Base-by-base conservation (phyloP, 2,888 invertebrate species). In the Tetheella fluctuosa region DNA sequence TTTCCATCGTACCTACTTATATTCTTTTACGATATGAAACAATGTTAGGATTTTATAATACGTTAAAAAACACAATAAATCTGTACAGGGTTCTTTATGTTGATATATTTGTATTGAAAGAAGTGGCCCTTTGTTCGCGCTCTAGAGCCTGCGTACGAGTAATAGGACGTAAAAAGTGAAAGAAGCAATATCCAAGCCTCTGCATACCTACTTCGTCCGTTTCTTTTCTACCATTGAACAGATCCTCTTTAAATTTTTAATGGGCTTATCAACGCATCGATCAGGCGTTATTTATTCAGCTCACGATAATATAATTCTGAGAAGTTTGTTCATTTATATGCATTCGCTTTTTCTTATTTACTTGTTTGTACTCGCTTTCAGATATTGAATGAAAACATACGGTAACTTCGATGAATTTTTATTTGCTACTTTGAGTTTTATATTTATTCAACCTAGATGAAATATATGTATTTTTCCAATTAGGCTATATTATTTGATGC, bases 191-290 rank as follows among this genome's bases (percentile, higher is more conserved):
- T 81, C 76, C 77, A 76, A 76, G 73, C 74, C 79, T 79, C 78
- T 81, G 78, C 79, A 71, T 81, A 80, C 76, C 71, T 79, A 77
- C 77, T 81, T 76, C 76, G 82, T 78, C 71, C 80, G 73, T 81
- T 83, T 79, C 77, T 80, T 81, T 42, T 83, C 71, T 74, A 73
- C 74, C 78, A 83, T 85, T 85, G 84, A 85, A 80, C 70, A 76
- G 68, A 85, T 81, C 78, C 74, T 85, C 80, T 87, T 88, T 84
- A 86, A 88, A 90, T 81, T 86, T 88, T 86, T 86, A 84, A 86
- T 84, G 80, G 82, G 77, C 85, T 89, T 90, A 90, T 90, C 90
- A 90, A 86, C 83, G 77, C 86, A 89, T 90, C 88, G 88, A 91
- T 88, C 89, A 86, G 77, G 68, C 79, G 77, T 85, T 89, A 89